phyloP scores from a whole-genome alignment of 1,140 invertebrate species.

The Nixonia krombeini region DNA sequence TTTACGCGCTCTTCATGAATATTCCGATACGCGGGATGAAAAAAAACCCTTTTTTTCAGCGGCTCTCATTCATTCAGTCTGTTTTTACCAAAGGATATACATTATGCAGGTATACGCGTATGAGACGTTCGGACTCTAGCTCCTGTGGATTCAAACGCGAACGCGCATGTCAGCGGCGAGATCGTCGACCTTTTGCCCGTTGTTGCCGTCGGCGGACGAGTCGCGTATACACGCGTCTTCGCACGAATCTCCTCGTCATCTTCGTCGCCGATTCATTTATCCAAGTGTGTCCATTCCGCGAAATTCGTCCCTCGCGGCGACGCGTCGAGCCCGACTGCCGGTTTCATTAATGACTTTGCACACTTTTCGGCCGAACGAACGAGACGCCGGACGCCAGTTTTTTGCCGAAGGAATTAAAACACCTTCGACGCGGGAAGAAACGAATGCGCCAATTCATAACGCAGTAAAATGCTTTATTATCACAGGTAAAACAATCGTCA shows the following conservation, averaged over 20 bases:
- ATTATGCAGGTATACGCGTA: no score
- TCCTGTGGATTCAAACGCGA: constrained; percentile 41
- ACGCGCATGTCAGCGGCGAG: constrained; percentile 45
- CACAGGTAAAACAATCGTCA: no score
- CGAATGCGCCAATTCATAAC: no score
- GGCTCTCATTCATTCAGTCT: constrained; percentile 15
- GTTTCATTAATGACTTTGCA: no score
- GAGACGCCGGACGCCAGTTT: no score
- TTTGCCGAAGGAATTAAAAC: no score
- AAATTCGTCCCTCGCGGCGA: no score
- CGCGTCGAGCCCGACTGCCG: no score
- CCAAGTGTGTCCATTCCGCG: no score
- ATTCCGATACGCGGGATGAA: not conserved
- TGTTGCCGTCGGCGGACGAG: constrained; percentile 33
- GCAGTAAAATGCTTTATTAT: no score
- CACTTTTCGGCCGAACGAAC: no score
- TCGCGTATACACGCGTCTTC: constrained; percentile 30
- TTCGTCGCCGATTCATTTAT: not conserved
- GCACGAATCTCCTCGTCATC: constrained; percentile 29
- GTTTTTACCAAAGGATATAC: not conserved
- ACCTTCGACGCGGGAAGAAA: no score
- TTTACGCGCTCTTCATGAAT: not conserved
- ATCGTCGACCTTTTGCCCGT: constrained; percentile 46
- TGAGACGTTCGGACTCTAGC: constrained; percentile 27
- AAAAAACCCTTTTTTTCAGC: not conserved